Evolutionary conservation across 2,888 invertebrate species (phyloP), one percentile per base, ranked within the genome.

Genomic region (Sussaba pulchella): DNA sequence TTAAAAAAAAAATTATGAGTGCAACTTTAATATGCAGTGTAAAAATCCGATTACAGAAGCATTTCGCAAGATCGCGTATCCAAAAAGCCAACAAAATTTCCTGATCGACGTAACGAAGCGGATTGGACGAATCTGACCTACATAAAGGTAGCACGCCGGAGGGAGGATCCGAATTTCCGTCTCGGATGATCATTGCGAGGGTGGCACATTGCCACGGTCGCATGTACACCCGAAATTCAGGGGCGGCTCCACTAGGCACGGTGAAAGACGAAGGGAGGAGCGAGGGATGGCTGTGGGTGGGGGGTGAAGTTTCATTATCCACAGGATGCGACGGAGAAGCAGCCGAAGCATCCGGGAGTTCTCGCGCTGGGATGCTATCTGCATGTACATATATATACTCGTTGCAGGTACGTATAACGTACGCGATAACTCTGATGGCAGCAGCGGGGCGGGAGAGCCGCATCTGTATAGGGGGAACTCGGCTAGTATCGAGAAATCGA

Each of bases 271-370:
- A 21, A 10, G 8, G 50, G 21, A 21, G 3, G 14, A 10, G 24
- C 63, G 43, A 63, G n/a, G 14, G 12, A 26, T n/a, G 61, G 61
- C 10, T 50, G 21, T 12, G 24, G 41, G 5, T 17, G 39, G 50
- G 17, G 64, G 52, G 67, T 39, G 39, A 52, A 50, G 81, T 81
- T 82, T 82, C 80, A 82, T 82, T 81, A 82, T 81, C 82, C 76
- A 63, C 64, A 77, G 77, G 77, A 64, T 57, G 50, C 80, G 76
- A 26, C 39, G 39, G 43, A 57, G 54, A 72, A 52, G 52, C 72
- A 54, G 52, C 43, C 4, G 63, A 64, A 64, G 72, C 72, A 64
- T 64, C 63, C 63, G 52, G 43, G 5, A 63, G 8, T 41, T 21
- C 72, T 64, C 52, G 52, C 41, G 24, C 36, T 6, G 43, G 19